A percentile compares a stretch with the other conserved stretches of the same genome.
Conservation (phyloP, 2,797 vertebrate genomes). For the Oreortyx pictus region DNA sequence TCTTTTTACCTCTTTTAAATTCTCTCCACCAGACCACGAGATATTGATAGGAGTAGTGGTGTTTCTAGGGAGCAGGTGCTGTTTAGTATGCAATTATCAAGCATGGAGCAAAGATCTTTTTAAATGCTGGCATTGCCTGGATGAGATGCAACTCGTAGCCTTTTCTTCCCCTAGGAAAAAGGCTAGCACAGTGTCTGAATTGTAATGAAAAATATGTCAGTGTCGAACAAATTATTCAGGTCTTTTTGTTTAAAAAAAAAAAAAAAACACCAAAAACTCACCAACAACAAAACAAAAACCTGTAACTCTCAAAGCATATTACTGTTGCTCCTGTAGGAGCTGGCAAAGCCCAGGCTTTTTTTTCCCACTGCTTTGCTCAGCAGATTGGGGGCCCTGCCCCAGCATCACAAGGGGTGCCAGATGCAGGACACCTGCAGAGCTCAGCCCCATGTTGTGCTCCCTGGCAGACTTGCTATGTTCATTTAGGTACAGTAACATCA, state of each 20-base stretch:
- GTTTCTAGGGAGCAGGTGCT: neutral
- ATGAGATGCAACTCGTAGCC: neutral
- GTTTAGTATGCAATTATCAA: conserved; percentile 4
- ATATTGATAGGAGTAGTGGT: neutral
- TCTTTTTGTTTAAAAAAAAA: neutral
- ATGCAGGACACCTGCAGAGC: neutral
- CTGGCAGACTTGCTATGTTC: neutral
- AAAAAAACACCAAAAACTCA: too few species aligned
- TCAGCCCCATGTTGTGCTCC: neutral
- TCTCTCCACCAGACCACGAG: neutral
- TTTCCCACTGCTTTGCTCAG: accelerated
- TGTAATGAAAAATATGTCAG: neutral
- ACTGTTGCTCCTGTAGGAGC: neutral
- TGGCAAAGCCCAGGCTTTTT: neutral
- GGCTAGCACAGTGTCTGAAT: neutral
- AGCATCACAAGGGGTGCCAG: neutral
- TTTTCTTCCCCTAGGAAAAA: conserved; percentile 16
- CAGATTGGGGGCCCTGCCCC: neutral
- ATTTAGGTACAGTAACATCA: neutral
- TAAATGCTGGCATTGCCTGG: neutral
- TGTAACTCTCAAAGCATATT: neutral
- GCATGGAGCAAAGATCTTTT: neutral
- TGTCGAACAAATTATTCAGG: neutral
- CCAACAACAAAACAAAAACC: too few species aligned
- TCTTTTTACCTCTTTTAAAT: neutral